phyloP scores from a whole-genome alignment of 2,888 invertebrate species.

The Mythimna albipuncta region DNA sequence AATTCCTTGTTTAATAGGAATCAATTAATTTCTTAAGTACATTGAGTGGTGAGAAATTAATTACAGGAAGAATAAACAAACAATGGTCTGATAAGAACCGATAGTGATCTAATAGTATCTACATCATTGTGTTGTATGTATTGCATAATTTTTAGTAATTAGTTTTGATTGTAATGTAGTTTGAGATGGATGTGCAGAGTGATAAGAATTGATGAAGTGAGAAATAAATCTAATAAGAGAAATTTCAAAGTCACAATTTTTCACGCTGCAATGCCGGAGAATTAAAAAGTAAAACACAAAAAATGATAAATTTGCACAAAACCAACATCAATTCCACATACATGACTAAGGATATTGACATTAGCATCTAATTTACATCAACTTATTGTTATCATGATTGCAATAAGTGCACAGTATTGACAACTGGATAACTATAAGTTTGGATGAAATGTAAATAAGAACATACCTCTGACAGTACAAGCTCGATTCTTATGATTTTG shows the following conservation, averaged over 20 bases:
- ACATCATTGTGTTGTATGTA: not conserved
- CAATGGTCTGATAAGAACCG: constrained; percentile 28
- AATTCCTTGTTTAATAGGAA: constrained; percentile 12
- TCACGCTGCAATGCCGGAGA: not conserved
- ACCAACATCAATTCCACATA: constrained; percentile 10
- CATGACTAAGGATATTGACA: constrained; percentile 13
- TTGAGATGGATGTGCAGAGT: no score
- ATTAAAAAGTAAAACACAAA: not conserved
- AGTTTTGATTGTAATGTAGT: not conserved
- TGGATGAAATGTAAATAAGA: constrained; percentile 10
- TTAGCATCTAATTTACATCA: constrained; percentile 52
- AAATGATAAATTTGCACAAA: not conserved
- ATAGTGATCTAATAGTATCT: constrained; percentile 13
- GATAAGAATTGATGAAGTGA: no score
- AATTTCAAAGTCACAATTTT: no score
- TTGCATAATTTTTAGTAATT: constrained; percentile 17
- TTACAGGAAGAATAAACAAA: constrained; percentile 29
- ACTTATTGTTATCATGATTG: constrained; percentile 24
- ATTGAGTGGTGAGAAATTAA: constrained; percentile 14
- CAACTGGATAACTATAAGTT: not conserved
- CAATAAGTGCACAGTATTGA: not conserved
- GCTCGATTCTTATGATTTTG: constrained; percentile 95
- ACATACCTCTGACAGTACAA: constrained; percentile 95
- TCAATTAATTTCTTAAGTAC: constrained; percentile 15
- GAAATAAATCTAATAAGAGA: no score